Base-by-base conservation (phyloP, 92 coral and sea anemone species). In the Heteractis magnifica region DNA sequence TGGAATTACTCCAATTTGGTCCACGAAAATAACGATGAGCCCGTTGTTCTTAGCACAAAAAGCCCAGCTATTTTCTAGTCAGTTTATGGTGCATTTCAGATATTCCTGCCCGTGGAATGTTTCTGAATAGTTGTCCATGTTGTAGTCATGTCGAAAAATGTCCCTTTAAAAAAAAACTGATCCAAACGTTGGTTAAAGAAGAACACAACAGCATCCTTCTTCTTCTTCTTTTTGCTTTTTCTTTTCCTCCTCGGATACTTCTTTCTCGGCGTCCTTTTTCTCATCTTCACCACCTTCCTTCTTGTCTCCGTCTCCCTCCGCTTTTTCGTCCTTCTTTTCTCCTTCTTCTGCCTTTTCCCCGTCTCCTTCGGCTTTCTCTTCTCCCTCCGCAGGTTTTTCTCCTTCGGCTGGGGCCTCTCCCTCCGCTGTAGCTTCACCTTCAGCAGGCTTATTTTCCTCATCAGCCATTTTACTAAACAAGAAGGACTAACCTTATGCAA, bases 401-500 rank as follows among this genome's bases (percentile, higher is more conserved):
- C 83, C 55, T 44, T 62, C 74, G 6, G 23, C 81, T 59, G 58
- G n/a, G n/a, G 51, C 48, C 19, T 78, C 81, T 75, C 56, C 79
- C 5, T 50, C 48, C 10, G 73, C 49, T 6, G 81, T 62, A 34
- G 87, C 51, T 55, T 62, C 85, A 14, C 76, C 88, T 19, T 79
- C 90, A 18, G 79, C 93, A 44, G 78, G 78, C 65, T 84, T 77
- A 15, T 70, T 79, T 7, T 71, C 85, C 51, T 91, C 91, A 71
- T 88, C 89, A 9, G 93, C 87, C 85, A 88, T 88, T 76, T 86
- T 70, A 71, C 51, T 14, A 75, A 13, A 13, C 9, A 19, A 60
- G 73, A 48, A 15, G 12, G n/a, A 41, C 11, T 23, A 20, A 21
- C 52, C 11, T 16, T 56, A 10, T 8, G 21, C 9, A 50, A 70